Evolutionary conservation across 2,113 vertebrate genomes (phyloP).

Genomic region (Neodon shergylaensis): DNA sequence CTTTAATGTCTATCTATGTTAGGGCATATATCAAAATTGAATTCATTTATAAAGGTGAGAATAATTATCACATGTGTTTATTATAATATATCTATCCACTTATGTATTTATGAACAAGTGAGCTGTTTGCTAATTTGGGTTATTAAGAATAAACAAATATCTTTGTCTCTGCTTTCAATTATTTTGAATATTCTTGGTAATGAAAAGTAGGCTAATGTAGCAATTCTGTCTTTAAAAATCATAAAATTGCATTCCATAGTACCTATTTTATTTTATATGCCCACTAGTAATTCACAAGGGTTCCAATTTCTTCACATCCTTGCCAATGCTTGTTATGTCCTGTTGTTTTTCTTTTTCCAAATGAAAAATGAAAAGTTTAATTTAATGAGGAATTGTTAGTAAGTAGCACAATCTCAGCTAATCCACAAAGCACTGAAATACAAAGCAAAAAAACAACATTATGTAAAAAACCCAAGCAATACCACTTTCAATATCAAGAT

Average conservation of each 20-base stretch:
- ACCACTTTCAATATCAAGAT: background rate
- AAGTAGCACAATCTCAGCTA: background rate
- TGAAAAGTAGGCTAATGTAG: background rate
- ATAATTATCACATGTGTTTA: background rate
- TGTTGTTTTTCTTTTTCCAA: background rate
- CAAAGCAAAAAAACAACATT: background rate
- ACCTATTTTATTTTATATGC: constrained; percentile 10
- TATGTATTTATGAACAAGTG: background rate
- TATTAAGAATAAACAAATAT: background rate
- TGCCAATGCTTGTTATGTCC: background rate
- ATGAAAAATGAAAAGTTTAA: background rate
- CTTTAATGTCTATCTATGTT: background rate
- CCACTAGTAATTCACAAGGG: background rate
- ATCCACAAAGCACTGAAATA: background rate
- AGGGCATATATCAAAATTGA: background rate
- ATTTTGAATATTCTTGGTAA: background rate
- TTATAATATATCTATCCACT: background rate
- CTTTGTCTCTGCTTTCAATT: background rate
- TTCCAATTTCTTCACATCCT: background rate
- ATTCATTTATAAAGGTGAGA: background rate
- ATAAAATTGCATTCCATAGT: background rate
- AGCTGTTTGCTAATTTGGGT: background rate
- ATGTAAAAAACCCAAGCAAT: background rate
- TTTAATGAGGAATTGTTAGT: background rate
- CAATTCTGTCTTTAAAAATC: constrained; percentile 15